Evolutionary conservation across 2,888 invertebrate genomes (phyloP), one percentile per base, ranked within the genome.

Genomic region (Ypsolopha scabrella): DNA sequence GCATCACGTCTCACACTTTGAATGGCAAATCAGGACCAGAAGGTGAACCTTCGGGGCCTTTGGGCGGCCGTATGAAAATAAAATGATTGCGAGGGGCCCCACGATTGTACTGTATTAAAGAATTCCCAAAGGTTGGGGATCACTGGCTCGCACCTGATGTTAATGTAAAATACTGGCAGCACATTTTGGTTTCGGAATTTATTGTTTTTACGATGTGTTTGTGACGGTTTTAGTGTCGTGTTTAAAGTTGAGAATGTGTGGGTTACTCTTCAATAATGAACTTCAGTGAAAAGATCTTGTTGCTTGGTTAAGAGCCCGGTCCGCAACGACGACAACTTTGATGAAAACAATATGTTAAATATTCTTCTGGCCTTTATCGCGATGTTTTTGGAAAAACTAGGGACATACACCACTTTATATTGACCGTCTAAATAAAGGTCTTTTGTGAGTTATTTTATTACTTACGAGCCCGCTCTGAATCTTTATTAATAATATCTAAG

Each of bases 11-110:
- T 61, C 72, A 53, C 70, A 60, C 74, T 80, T 75, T 85, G 85
- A 85, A 85, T 85, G 80, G 73, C 80, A 83, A 85, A 85, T 85
- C 85, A 52, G 52, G 45, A 38, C 14, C 41, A 83, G 78, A 73
- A 72, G 80, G 80, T 77, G 72, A 75, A 80, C 83, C 85, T 78
- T 80, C 63, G 62, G 85, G 82, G 82, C 75, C 77, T 75, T 58
- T 6, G 82, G 70, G 82, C 76, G 75, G 70, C 63, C 59, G 77
- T 78, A 85, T 83, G 81, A 83, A 83, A 82, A 83, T 82, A 82
- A 83, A 80, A 85, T 85, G 82, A 83, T 85, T 81, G 83, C 77
- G 68, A 63, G 77, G 78, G 80, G 80, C 75, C 71, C 70, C 57
- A 62, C 58, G 65, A 48, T 52, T 48, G 68, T 63, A 68, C 68